phyloP scores from a whole-genome alignment of 2,113 vertebrate species.

The Oncorhynchus gorbuscha region DNA sequence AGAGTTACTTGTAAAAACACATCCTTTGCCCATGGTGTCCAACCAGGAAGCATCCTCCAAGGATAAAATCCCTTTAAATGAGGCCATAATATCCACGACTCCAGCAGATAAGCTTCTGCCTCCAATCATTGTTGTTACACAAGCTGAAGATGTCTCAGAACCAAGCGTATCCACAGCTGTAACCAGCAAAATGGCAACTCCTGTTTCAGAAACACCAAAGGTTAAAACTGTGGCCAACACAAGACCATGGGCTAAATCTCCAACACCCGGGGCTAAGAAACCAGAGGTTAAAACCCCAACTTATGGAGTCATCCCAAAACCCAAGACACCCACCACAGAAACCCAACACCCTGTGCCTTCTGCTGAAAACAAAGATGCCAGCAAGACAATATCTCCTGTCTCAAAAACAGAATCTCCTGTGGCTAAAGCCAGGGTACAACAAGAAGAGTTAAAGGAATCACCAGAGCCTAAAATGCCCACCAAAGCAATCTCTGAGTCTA shows the following conservation, averaged over 20 bases:
- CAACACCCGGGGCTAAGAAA: conserved; percentile 13
- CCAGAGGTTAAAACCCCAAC: conserved; percentile 6
- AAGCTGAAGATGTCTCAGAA: conserved; percentile 43
- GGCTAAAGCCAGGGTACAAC: conserved; percentile 18
- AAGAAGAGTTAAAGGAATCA: conserved; percentile 43
- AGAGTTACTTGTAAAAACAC: conserved; percentile 17
- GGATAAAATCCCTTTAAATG: conserved; percentile 7
- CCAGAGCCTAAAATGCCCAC: conserved; percentile 18
- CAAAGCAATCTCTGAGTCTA: conserved; percentile 17
- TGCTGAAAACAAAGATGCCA: conserved; percentile 27
- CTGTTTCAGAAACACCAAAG: conserved; percentile 25
- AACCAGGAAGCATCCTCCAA: conserved; percentile 37
- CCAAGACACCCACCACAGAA: conserved; percentile 27
- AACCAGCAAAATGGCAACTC: conserved; percentile 7
- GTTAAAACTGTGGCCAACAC: not conserved
- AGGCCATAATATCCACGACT: conserved; percentile 12
- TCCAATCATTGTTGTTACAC: conserved; percentile 53
- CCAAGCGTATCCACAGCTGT: conserved; percentile 20
- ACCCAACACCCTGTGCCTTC: conserved; percentile 30
- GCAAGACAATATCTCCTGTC: conserved; percentile 48
- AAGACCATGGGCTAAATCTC: conserved; percentile 45
- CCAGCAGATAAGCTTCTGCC: conserved; percentile 11
- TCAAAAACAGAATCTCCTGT: conserved; percentile 21
- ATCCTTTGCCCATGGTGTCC: conserved; percentile 10
- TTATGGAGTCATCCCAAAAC: conserved; percentile 39